A percentile compares a stretch with the other conserved stretches of the same genome.
Conservation (phyloP, 2,797 vertebrate species). For the Yasuhikotakia modesta region DNA sequence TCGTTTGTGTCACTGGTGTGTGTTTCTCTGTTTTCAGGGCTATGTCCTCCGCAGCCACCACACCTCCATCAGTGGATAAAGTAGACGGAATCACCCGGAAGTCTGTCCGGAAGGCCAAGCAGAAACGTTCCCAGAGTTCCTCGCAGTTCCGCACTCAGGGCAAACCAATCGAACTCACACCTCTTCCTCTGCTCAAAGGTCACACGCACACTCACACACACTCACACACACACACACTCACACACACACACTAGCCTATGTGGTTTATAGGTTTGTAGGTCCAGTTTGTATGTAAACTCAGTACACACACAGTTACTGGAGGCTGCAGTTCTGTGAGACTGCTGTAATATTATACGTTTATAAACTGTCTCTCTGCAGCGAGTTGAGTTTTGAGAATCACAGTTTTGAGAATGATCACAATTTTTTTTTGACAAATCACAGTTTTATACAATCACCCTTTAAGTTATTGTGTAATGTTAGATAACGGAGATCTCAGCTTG, state of each 20-base stretch:
- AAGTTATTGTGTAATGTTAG: slow-evolving; percentile 13
- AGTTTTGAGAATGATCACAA: no score
- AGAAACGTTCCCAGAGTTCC: slow-evolving; percentile 99
- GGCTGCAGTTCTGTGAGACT: background rate
- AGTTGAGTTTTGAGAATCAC: no score
- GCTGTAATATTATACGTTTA: no score
- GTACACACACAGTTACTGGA: background rate
- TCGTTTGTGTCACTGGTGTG: slow-evolving; percentile 27
- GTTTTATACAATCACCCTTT: background rate
- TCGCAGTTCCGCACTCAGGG: slow-evolving; percentile 99
- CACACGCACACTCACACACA: slow-evolving; percentile 60
- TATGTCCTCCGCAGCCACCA: slow-evolving; percentile 99
- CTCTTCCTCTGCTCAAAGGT: slow-evolving; percentile 98
- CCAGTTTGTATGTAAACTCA: background rate
- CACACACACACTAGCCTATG: background rate
- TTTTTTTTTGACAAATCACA: no score
- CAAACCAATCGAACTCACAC: slow-evolving; percentile 98
- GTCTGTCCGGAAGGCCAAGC: slow-evolving; percentile 99
- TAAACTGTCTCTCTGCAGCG: no score
- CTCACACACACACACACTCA: background rate
- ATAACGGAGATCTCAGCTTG: slow-evolving; percentile 19
- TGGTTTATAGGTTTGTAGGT: no score
- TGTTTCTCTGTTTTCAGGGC: slow-evolving; percentile 83
- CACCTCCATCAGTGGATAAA: slow-evolving; percentile 99
- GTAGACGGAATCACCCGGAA: slow-evolving; percentile 99